Percentiles rank a stretch among this genome's conserved stretches.
Evolutionary conservation across 2,888 invertebrate species (phyloP).

Genomic region (Tetragnatha montana): DNA sequence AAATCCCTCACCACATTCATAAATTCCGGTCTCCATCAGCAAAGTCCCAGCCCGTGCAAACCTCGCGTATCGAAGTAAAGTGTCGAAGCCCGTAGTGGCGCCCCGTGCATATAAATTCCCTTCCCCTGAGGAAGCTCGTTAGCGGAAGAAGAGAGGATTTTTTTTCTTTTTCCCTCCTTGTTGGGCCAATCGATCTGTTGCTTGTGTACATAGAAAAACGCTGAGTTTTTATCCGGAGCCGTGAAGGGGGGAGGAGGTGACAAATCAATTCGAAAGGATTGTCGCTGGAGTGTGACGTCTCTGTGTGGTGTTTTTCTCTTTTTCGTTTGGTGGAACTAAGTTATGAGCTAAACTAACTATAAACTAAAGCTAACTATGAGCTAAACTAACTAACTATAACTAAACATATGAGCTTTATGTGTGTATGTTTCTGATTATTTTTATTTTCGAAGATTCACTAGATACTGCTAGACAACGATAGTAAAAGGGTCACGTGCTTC

Average conservation of each 20-base stretch:
- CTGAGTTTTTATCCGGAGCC: background rate
- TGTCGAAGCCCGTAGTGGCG: background rate
- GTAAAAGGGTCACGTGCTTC: no score
- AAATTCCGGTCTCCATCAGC: background rate
- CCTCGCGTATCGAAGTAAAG: background rate
- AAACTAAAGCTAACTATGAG: no score
- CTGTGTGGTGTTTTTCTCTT: no score
- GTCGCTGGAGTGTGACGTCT: no score
- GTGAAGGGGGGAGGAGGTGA: background rate
- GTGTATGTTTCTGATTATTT: no score
- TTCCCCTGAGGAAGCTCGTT: background rate
- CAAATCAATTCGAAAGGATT: background rate
- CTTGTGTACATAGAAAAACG: background rate
- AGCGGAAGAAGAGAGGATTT: background rate
- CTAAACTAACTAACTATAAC: no score
- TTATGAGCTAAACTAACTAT: no score
- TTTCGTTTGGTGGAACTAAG: background rate
- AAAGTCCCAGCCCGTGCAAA: background rate
- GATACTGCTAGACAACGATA: no score
- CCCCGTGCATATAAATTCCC: background rate
- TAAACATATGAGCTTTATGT: no score
- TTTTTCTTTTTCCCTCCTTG: background rate
- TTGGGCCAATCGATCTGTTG: constrained; percentile 37
- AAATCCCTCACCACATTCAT: background rate
- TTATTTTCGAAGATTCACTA: no score